Percentiles rank a stretch among this genome's conserved stretches.
phyloP scores from a whole-genome alignment of 2,797 vertebrate species.

The Morelia viridis region DNA sequence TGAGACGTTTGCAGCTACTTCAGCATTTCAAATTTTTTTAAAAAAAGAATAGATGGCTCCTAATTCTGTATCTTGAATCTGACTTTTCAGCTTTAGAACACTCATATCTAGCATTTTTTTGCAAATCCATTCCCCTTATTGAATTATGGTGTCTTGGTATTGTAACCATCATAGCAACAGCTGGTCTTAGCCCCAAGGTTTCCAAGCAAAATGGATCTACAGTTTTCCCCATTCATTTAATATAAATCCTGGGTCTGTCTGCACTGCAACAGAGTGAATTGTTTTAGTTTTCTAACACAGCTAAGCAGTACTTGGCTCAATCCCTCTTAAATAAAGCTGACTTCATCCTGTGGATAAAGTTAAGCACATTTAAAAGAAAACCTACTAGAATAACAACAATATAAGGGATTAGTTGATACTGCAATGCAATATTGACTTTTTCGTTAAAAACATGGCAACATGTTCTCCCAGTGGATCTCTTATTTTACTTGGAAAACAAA shows the following conservation, averaged over 20 bases:
- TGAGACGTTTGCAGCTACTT: neutral
- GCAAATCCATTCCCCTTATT: neutral
- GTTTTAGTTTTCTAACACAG: slow-evolving; percentile 42
- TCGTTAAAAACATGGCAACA: slow-evolving; percentile 74
- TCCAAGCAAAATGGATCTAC: slow-evolving; percentile 8
- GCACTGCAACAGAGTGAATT: slow-evolving; percentile 33
- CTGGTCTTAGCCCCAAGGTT: neutral
- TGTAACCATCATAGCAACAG: neutral
- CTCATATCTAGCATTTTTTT: neutral
- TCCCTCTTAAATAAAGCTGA: neutral
- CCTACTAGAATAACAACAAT: slow-evolving; percentile 69
- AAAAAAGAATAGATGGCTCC: neutral
- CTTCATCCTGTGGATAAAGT: slow-evolving; percentile 3
- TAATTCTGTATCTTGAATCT: neutral
- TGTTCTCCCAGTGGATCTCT: slow-evolving; percentile 37
- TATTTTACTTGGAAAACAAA: neutral
- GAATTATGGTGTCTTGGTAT: neutral
- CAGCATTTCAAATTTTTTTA: neutral
- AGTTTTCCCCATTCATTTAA: slow-evolving; percentile 21
- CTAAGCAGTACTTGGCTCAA: slow-evolving; percentile 10
- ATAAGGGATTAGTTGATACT: slow-evolving; percentile 58
- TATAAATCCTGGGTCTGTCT: slow-evolving; percentile 1
- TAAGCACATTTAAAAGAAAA: slow-evolving; percentile 49
- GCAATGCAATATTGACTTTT: slow-evolving; percentile 68
- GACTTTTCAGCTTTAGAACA: neutral